A percentile compares a stretch with the other conserved stretches of the same genome.
These are phyloP conservation scores for Paraescarpia echinospica DNA, from an alignment of 1,140 invertebrate genomes.

Conservation along the genomic window DNA sequence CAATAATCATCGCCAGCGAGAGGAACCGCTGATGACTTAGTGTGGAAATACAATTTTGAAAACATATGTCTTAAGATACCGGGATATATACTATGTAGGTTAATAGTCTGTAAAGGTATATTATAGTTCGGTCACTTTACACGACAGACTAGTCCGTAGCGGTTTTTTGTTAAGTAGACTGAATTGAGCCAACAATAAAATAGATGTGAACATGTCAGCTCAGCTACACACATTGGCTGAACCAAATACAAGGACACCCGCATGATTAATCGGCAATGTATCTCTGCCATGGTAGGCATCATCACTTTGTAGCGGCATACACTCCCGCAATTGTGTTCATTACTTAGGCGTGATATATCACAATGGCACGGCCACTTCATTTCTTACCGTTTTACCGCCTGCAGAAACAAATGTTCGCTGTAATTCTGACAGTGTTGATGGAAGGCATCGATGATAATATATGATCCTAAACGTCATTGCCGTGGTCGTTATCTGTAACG, in stretches of 20 bases:
- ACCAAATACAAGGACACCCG: not conserved
- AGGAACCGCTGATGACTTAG: too few relatives aligned
- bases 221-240: not conserved
- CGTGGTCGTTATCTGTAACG: too few relatives aligned
- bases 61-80: too few relatives aligned
- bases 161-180: too few relatives aligned
- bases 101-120: too few relatives aligned
- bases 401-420: not conserved
- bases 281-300: not conserved
- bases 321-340: not conserved
- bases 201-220: not conserved
- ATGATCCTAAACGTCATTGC: not conserved
- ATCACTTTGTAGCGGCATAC: not conserved
- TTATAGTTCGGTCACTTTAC: too few relatives aligned
- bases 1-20: too few relatives aligned
- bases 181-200: not conserved
- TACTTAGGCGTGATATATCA: not conserved
- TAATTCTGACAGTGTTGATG: not conserved
- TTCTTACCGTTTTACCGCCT: not conserved
- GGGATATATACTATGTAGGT: too few relatives aligned
- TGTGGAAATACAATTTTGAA: too few relatives aligned
- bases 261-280: not conserved
- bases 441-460: not conserved
- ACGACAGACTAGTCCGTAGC: not conserved
- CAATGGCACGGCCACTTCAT: not conserved